phyloP scores from a whole-genome alignment of 1,140 invertebrate species.

The Aphis gossypii region DNA sequence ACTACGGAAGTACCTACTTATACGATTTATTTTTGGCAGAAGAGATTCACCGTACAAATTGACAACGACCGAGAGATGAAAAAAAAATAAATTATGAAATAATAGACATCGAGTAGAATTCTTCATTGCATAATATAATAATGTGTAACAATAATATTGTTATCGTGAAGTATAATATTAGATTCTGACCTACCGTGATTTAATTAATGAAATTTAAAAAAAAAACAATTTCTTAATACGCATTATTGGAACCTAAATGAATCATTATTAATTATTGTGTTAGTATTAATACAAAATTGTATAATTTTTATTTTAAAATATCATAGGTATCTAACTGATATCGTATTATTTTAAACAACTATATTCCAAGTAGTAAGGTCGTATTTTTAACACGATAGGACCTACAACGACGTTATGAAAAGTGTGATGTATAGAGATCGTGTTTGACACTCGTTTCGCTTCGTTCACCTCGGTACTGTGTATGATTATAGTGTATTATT shows the following conservation, averaged over 20 bases:
- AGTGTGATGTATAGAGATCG: neutral
- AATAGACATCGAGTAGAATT: neutral
- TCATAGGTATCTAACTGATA: neutral
- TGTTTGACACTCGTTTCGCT: neutral
- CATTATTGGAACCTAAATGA: neutral
- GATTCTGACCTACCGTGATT: neutral
- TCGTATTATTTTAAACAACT: neutral
- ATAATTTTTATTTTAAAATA: neutral
- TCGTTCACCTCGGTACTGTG: neutral
- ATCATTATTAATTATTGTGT: neutral
- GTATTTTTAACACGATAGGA: neutral
- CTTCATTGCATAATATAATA: neutral
- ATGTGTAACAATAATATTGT: neutral
- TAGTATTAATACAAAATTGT: neutral
- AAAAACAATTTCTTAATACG: neutral
- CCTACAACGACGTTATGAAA: neutral
- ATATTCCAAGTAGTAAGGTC: neutral
- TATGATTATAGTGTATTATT: neutral
- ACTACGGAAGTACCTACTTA: slow-evolving; percentile 8
- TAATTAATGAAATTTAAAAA: neutral
- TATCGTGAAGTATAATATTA: neutral
- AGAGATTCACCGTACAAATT: neutral
- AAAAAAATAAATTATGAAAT: neutral
- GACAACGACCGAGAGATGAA: neutral
- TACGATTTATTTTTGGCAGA: neutral